Conservation (phyloP, 2,797 vertebrate genomes). For the Chaenodraco wilsoni region DNA sequence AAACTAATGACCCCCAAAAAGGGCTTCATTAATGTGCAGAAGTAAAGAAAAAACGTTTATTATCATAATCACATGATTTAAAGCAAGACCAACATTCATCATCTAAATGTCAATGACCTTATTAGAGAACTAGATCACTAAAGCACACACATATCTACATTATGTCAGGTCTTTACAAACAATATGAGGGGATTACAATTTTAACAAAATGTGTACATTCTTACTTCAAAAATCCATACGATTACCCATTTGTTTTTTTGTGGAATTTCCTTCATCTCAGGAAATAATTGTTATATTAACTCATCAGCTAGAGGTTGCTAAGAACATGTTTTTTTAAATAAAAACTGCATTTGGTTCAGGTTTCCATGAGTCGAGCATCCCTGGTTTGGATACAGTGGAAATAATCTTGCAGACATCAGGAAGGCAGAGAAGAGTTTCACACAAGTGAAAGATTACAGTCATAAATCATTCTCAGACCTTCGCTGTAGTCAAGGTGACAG, state of each 20-base stretch:
- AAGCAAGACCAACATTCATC: background rate
- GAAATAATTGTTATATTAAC: background rate
- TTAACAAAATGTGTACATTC: background rate
- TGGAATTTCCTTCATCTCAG: background rate
- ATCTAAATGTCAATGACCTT: background rate
- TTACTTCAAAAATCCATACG: background rate
- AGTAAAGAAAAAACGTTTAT: background rate
- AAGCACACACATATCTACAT: background rate
- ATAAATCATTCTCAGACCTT: slow-evolving; percentile 27
- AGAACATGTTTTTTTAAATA: background rate
- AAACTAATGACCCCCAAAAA: background rate
- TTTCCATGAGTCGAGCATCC: background rate
- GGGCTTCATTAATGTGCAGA: background rate
- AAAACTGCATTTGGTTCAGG: background rate
- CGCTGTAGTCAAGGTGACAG: slow-evolving; percentile 30
- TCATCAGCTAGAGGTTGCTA: background rate
- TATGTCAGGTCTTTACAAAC: background rate
- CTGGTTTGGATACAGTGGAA: background rate
- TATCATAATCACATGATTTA: background rate
- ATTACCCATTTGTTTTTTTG: background rate
- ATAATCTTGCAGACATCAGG: background rate
- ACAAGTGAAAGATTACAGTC: background rate
- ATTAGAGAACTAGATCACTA: too few species aligned
- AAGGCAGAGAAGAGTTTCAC: slow-evolving; percentile 4
- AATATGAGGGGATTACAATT: background rate